phyloP scores from a whole-genome alignment of 2,113 vertebrate species.

The Lathamus discolor region DNA sequence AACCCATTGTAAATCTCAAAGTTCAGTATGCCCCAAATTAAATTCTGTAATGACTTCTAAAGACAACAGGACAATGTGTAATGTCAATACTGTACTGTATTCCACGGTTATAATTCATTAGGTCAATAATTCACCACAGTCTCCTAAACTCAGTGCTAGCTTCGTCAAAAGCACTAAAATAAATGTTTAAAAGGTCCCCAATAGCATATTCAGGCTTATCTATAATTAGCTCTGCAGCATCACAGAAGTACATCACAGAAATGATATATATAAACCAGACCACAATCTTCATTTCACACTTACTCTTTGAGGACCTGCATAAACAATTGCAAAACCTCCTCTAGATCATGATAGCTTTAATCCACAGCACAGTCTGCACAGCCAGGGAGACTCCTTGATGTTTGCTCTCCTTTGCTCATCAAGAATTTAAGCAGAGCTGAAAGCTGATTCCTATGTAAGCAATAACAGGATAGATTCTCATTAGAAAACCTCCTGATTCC shows the following conservation, averaged over 20 bases:
- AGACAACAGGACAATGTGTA: neutral
- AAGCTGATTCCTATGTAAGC: neutral
- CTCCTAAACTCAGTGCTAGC: conserved; percentile 3
- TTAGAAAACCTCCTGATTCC: neutral
- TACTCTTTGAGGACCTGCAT: neutral
- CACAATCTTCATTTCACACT: neutral
- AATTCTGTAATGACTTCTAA: conserved; percentile 26
- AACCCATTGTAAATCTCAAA: conserved; percentile 14
- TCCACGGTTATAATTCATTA: neutral
- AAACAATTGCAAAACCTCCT: neutral
- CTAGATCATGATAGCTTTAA: neutral
- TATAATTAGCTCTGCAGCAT: conserved; percentile 40
- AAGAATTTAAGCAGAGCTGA: neutral
- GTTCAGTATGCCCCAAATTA: neutral
- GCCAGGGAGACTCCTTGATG: neutral
- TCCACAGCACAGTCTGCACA: neutral
- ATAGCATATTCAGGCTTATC: conserved; percentile 1
- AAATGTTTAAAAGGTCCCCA: conserved; percentile 1
- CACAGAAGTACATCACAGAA: neutral
- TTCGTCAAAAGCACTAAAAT: conserved; percentile 8
- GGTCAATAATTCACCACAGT: conserved; percentile 46
- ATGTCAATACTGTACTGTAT: neutral
- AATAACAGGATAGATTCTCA: neutral
- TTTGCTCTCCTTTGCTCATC: neutral
- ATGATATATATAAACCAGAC: neutral